Evolutionary conservation across 1,140 invertebrate species (phyloP).

Genomic region (Drosophila parabipectinata): DNA sequence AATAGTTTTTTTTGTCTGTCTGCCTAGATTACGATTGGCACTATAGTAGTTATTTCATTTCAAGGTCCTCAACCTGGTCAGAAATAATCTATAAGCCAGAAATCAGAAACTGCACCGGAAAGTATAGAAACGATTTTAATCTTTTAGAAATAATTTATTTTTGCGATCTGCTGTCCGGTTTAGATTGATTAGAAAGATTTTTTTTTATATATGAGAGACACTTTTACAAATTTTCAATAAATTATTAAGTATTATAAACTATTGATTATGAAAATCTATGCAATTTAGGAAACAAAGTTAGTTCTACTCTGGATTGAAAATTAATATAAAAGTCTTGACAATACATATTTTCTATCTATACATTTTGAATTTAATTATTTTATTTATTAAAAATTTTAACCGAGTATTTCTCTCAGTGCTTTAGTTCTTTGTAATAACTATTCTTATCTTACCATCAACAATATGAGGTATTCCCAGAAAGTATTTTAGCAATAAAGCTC

Average conservation of each 20-base stretch:
- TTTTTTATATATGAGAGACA: not conserved
- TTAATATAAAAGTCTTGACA: no score
- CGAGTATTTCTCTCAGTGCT: not conserved
- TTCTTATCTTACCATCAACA: not conserved
- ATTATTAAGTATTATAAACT: no score
- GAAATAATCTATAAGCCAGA: not conserved
- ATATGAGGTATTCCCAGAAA: not conserved
- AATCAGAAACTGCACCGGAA: not conserved
- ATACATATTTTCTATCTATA: no score
- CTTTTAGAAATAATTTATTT: not conserved
- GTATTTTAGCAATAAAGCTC: not conserved
- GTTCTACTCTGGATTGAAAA: no score
- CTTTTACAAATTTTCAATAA: not conserved
- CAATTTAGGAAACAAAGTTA: no score
- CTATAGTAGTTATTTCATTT: not conserved
- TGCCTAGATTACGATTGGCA: not conserved
- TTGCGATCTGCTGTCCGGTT: constrained; percentile 1
- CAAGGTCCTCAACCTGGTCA: not conserved
- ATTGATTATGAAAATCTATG: no score
- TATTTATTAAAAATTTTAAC: no score
- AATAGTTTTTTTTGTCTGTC: constrained; percentile 10
- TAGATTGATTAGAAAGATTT: not conserved
- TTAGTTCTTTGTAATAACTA: not conserved
- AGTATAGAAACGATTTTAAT: not conserved
- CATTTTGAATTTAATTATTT: no score